Conservation (phyloP, 1,140 invertebrate species). For the Drosophila saltans region DNA sequence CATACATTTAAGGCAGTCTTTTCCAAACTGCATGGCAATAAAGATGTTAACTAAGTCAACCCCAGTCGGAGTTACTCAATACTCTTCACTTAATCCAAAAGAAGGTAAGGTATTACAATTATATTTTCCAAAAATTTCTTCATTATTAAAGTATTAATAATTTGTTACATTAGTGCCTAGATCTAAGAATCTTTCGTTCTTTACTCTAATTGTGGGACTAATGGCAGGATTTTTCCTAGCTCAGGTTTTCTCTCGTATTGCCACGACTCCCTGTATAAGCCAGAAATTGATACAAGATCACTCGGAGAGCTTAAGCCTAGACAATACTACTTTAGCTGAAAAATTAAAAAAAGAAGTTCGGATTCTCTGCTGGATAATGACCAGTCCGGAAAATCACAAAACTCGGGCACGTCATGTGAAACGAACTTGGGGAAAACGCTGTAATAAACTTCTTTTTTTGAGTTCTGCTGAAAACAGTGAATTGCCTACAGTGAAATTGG, state of each 20-base stretch:
- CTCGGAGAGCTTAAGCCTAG: too few species aligned
- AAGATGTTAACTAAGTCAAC: too few species aligned
- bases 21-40: too few species aligned
- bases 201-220: conserved; percentile 40
- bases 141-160: too few species aligned
- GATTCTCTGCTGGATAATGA: conserved; percentile 50
- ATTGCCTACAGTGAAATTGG: conserved; percentile 87
- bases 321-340: conserved; percentile 27
- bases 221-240: conserved; percentile 40
- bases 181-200: conserved; percentile 38
- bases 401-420: conserved; percentile 85
- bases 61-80: too few species aligned
- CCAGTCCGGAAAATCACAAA: conserved; percentile 43
- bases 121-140: too few species aligned
- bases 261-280: conserved; percentile 26
- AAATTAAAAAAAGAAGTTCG: conserved; percentile 46
- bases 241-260: conserved; percentile 19
- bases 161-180: conserved; percentile 18
- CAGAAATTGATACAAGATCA: background rate
- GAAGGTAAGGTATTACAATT: too few species aligned
- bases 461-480: conserved; percentile 88
- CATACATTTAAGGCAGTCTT: too few species aligned
- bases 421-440: conserved; percentile 97
- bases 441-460: conserved; percentile 95
- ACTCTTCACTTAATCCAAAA: too few species aligned